Base-by-base conservation (phyloP, 1,140 invertebrate species). In the Drosophila paulistorum region DNA sequence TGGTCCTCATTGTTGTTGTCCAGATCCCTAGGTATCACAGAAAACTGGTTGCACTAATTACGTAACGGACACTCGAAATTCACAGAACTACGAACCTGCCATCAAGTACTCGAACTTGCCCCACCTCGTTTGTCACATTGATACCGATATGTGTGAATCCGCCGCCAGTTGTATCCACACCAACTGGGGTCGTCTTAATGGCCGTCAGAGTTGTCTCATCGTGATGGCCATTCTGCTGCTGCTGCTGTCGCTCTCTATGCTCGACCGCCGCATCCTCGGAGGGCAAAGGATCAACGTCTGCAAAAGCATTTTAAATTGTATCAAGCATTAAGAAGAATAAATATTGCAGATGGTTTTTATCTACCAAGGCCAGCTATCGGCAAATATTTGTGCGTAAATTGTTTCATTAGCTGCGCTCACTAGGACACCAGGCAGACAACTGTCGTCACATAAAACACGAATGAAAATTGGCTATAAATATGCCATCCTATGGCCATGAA, bases 11-110 rank as follows among this genome's bases (percentile, higher is more conserved):
- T 90, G 73, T 91, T 91, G 60, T 91, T 91, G 67, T 91, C 90
- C 79, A 91, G 79, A 51, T 91, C 90, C 80, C 90, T 90, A 80
- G 84, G 83, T 65, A 81, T 76, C 85, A 89, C 84, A 89, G 74
- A 81, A 89, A 89, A 89, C 84, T 89, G 84, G 84, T 89, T 89
- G 84, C 84, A 89, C 84, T 89, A 89, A 89, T 89, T 89, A 89
- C 81, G 84, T 84, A 87, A 89, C 74, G 80, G 85, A 79, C 80
- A 85, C 77, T 68, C 65, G 64, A 81, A 72, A 23, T 5, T n/a
- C 60, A 67, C 41, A 90, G 84, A 89, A 89, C 84, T 85, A 85
- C 82, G 87, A 87, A 91, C 90, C 90, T 91, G 72, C 89, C 91
- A 23, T 91, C 89, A 2, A 91, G 60, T 0, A 90, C 82, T 35